phyloP scores from a whole-genome alignment of 2,113 vertebrate species.

The Atherinomorus stipes region DNA sequence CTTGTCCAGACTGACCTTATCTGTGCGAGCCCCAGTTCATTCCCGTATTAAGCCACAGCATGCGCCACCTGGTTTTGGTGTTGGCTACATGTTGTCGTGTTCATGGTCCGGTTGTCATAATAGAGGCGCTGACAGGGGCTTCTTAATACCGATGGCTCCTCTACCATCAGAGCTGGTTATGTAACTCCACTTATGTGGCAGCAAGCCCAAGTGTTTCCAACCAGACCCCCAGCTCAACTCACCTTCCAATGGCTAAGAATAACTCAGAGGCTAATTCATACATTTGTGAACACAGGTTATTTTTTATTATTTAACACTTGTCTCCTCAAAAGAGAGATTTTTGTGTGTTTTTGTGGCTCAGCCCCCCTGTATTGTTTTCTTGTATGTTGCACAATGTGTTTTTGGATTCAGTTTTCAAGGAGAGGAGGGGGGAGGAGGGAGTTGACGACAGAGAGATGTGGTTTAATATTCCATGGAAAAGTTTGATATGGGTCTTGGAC shows the following conservation, averaged over 20 bases:
- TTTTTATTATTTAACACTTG: slow-evolving; percentile 27
- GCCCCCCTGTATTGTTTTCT: slow-evolving; percentile 25
- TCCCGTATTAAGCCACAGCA: background rate
- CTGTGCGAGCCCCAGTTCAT: background rate
- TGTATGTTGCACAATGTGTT: slow-evolving; percentile 40
- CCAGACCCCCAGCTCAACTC: slow-evolving; percentile 38
- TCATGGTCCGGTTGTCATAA: slow-evolving; percentile 70
- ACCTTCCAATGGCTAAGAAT: slow-evolving; percentile 65
- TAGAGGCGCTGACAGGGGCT: slow-evolving; percentile 58
- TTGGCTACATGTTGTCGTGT: slow-evolving; percentile 24
- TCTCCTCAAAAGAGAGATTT: slow-evolving; percentile 29
- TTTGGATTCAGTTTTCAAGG: slow-evolving; percentile 16
- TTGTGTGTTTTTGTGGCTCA: slow-evolving; percentile 40
- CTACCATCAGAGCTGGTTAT: slow-evolving; percentile 72
- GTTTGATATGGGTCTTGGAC: slow-evolving; percentile 10
- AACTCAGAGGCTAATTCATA: slow-evolving; percentile 47
- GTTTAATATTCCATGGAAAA: slow-evolving; percentile 44
- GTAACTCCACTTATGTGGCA: slow-evolving; percentile 68
- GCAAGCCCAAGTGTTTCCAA: slow-evolving; percentile 62
- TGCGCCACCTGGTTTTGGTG: slow-evolving; percentile 23
- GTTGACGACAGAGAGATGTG: background rate
- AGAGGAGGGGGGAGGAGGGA: background rate
- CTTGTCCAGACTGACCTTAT: background rate
- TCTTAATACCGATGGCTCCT: slow-evolving; percentile 61
- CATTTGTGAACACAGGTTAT: slow-evolving; percentile 3